phyloP scores from a whole-genome alignment of 2,113 vertebrate species.

The Fregetta grallaria region DNA sequence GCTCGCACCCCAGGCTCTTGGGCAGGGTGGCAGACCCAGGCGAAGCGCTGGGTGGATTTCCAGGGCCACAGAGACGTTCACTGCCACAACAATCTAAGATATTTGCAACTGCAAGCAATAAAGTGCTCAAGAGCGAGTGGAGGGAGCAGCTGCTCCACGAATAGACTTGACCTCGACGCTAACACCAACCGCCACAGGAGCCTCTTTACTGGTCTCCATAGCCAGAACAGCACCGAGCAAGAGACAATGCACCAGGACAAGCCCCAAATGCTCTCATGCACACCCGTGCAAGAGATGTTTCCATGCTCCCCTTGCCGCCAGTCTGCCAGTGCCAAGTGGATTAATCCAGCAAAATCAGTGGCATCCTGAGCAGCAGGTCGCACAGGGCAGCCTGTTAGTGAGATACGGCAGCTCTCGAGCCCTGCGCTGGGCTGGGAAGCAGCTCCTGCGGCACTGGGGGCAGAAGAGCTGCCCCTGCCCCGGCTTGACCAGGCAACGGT shows the following conservation, averaged over 20 bases:
- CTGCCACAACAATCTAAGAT: no score
- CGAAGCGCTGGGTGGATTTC: fast-evolving
- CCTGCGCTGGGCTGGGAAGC: neutral
- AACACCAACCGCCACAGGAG: neutral
- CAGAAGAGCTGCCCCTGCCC: neutral
- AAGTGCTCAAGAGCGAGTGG: fast-evolving
- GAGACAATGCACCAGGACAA: no score
- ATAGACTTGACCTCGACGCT: fast-evolving
- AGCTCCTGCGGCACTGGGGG: neutral
- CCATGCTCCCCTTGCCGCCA: fast-evolving
- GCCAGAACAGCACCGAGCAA: neutral
- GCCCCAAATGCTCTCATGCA: fast-evolving
- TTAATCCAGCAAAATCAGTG: neutral
- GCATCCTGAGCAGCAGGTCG: neutral
- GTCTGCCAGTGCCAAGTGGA: neutral
- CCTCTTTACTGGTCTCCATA: neutral
- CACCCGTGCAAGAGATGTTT: no score
- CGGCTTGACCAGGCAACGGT: fast-evolving
- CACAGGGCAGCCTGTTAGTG: no score
- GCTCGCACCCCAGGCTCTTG: neutral
- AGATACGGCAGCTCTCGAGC: neutral
- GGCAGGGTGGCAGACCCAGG: neutral
- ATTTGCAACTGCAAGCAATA: neutral
- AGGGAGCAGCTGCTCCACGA: neutral
- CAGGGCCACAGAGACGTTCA: neutral